Conservation (phyloP, 1,140 invertebrate genomes). For the Drosophila tristis region DNA sequence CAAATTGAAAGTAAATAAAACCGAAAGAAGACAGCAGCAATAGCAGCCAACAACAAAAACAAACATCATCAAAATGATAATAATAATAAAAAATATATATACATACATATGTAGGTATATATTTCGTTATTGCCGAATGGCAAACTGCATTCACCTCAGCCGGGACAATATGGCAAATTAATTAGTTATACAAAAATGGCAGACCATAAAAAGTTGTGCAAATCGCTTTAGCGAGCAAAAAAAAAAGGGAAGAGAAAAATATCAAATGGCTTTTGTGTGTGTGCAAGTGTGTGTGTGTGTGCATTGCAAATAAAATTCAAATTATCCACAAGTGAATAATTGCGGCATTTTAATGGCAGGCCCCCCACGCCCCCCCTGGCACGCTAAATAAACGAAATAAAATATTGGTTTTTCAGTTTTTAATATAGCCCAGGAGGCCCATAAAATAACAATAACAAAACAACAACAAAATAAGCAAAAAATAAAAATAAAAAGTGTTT, state of each 20-base stretch:
- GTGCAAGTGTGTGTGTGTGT: constrained; percentile 23
- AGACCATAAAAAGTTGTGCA: constrained; percentile 57
- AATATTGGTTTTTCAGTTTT: constrained; percentile 59
- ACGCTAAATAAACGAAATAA: constrained; percentile 40
- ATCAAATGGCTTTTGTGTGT: constrained; percentile 24
- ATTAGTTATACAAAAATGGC: constrained; percentile 79
- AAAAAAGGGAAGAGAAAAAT: constrained; percentile 11
- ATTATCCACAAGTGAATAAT: constrained; percentile 82
- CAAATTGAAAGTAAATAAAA: constrained; percentile 79
- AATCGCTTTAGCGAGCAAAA: constrained; percentile 3
- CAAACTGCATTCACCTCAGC: constrained; percentile 53
- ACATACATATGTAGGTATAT: not conserved
- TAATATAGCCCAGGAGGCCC: constrained; percentile 76
- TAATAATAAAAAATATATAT: constrained; percentile 35
- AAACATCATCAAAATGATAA: constrained; percentile 1
- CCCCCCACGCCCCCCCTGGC: constrained; percentile 5
- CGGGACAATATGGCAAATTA: constrained; percentile 76
- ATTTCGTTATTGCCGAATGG: constrained; percentile 57
- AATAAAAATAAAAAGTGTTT: constrained; percentile 26
- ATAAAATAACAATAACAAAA: constrained; percentile 64
- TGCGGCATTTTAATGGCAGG: constrained; percentile 70
- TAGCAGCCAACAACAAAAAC: no score
- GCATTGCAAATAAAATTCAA: constrained; percentile 69
- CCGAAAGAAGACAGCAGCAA: constrained; percentile 29
- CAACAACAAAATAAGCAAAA: constrained; percentile 16